These are phyloP conservation scores for fruit fly (Drosophila melanogaster) DNA, from an alignment of 1,140 invertebrate genomes.

Conservation along the genomic window Release_6_plus_ISO1_MT NT_037436.4:18568501-18569000, in stretches of 20 bases:
- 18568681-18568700: slow-evolving; percentile 60
- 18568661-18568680: slow-evolving; percentile 9
- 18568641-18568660: slow-evolving; percentile 26
- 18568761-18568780: slow-evolving; percentile 18
- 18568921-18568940: slow-evolving; percentile 15
- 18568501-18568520: slow-evolving; percentile 16
- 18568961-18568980: slow-evolving; percentile 3
- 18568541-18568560: slow-evolving; percentile 49
- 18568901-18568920: slow-evolving; percentile 31
- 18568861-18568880: slow-evolving; percentile 37
- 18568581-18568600: slow-evolving; percentile 8
- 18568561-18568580: slow-evolving; percentile 52
- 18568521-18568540: slow-evolving; percentile 35
- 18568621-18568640: slow-evolving; percentile 71
- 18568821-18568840: slow-evolving; percentile 32
- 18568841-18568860: slow-evolving; percentile 10
- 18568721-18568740: slow-evolving; percentile 12
- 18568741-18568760: slow-evolving; percentile 47
- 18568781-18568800: slow-evolving; percentile 45
- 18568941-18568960: slow-evolving; percentile 14
- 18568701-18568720: slow-evolving; percentile 33
- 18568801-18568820: slow-evolving; percentile 40
- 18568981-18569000: slow-evolving; percentile 32
- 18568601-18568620: slow-evolving; percentile 26
- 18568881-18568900: slow-evolving; percentile 53